phyloP scores from a whole-genome alignment of 2,113 vertebrate species.

The Notarius lentiginosus region DNA sequence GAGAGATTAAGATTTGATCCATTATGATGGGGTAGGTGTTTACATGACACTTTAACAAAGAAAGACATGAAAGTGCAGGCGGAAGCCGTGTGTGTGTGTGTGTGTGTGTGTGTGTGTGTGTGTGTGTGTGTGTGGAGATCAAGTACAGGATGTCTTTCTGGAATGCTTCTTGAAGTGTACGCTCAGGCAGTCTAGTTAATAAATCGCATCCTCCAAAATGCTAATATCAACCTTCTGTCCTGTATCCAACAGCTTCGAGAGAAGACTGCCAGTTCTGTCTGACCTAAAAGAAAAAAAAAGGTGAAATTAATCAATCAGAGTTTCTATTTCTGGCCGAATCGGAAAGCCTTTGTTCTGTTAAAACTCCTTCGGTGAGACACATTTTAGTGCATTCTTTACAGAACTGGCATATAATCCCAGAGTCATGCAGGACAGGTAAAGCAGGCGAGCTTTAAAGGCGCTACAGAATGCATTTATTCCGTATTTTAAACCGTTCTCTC shows the following conservation, averaged over 20 bases:
- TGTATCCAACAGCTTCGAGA: constrained; percentile 13
- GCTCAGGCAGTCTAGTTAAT: neutral
- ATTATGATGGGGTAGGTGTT: constrained; percentile 29
- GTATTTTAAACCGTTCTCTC: no score
- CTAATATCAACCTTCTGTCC: constrained; percentile 21
- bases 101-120: neutral
- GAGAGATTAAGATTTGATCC: constrained; percentile 16
- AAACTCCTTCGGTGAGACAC: neutral
- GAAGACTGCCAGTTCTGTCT: constrained; percentile 21
- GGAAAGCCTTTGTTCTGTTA: constrained; percentile 9
- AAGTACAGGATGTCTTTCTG: constrained; percentile 11
- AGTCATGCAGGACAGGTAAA: neutral
- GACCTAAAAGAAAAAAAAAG: constrained; percentile 32
- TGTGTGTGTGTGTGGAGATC: constrained; percentile 1
- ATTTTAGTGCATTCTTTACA: neutral
- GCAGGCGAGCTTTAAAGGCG: neutral
- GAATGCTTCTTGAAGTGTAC: neutral
- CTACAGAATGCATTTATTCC: no score
- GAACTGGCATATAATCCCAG: neutral
- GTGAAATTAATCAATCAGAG: constrained; percentile 34
- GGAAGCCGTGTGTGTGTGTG: constrained; percentile 16
- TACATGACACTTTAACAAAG: constrained; percentile 39
- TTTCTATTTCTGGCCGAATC: constrained; percentile 33
- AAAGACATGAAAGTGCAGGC: constrained; percentile 32
- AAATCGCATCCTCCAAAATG: neutral